phyloP scores from a whole-genome alignment of 2,888 invertebrate species.

The Drosophila subquinaria region DNA sequence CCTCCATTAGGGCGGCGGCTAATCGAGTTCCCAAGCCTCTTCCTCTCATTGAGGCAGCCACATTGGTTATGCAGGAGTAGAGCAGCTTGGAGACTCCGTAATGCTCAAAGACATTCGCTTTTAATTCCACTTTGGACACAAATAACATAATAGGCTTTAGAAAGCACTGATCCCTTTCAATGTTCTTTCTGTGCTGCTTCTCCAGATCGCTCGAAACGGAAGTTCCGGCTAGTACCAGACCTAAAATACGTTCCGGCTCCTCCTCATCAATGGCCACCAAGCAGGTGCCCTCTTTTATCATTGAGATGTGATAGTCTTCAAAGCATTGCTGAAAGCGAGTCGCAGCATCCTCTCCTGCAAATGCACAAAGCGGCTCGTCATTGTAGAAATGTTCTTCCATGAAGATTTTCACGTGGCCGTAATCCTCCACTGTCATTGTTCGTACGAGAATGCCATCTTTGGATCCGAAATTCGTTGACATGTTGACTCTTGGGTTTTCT shows the following conservation, averaged over 20 bases:
- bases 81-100: constrained; percentile 53
- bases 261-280: constrained; percentile 32
- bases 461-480: constrained; percentile 1
- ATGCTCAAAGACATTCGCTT: constrained; percentile 55
- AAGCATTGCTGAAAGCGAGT: neutral
- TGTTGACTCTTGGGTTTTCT: neutral
- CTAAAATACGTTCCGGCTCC: constrained; percentile 16
- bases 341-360: neutral
- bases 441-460: constrained; percentile 33
- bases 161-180: neutral
- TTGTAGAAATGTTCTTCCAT: neutral
- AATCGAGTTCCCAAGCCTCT: constrained; percentile 62
- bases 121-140: constrained; percentile 48
- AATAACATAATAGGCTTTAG: constrained; percentile 38
- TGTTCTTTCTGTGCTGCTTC: neutral
- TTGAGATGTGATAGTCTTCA: neutral
- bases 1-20: constrained; percentile 53
- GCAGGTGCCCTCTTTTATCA: constrained; percentile 18
- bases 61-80: constrained; percentile 60
- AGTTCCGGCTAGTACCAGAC: neutral
- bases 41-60: constrained; percentile 54
- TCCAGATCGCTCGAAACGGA: neutral
- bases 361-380: neutral
- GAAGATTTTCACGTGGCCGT: neutral
- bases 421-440: constrained; percentile 26